Evolutionary conservation across 2,113 vertebrate species (phyloP).

Genomic region (Tychaedon coryphoeus): DNA sequence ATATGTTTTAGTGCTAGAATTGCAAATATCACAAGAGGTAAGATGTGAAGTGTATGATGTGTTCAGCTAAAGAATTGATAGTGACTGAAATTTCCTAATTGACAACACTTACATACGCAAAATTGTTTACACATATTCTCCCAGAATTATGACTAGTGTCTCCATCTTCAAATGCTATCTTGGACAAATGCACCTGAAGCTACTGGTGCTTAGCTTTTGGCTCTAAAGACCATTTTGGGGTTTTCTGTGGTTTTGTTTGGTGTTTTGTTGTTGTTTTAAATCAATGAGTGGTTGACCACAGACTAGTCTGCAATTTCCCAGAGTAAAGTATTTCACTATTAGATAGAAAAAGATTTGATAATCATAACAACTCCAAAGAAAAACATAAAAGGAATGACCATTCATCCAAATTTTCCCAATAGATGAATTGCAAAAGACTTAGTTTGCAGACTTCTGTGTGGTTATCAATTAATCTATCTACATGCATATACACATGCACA

Average conservation of each 20-base stretch:
- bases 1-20: neutral
- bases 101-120: neutral
- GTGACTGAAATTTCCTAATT: neutral
- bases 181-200: neutral
- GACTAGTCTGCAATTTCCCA: neutral
- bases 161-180: neutral
- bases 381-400: slow-evolving; percentile 4
- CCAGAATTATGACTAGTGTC: neutral
- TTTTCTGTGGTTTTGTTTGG: neutral
- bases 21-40: neutral
- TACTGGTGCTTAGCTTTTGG: neutral
- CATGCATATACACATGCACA: neutral
- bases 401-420: neutral
- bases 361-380: neutral
- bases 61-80: neutral
- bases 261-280: neutral
- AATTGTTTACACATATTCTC: neutral
- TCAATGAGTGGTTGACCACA: neutral
- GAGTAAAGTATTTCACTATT: neutral
- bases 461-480: slow-evolving; percentile 10
- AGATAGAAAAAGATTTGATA: neutral
- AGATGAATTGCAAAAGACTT: slow-evolving; percentile 21
- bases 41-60: neutral
- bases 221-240: neutral
- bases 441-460: neutral